Percentiles rank a stretch among this genome's conserved stretches.
These are phyloP conservation scores for Rhea pennata DNA, from an alignment of 2,113 vertebrate species.

Conservation along the genomic window DNA sequence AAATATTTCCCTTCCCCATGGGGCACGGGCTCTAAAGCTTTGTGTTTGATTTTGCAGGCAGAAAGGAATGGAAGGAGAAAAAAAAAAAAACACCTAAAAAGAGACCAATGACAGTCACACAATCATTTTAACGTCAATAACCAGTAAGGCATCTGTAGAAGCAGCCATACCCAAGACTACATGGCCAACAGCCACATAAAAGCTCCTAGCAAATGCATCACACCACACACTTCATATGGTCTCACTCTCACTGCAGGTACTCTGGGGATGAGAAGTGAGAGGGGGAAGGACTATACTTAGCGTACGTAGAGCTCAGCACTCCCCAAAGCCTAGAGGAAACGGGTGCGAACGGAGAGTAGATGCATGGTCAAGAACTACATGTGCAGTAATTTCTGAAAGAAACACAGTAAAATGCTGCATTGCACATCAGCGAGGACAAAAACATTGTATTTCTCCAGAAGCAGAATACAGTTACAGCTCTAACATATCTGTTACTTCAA, in stretches of 20 bases:
- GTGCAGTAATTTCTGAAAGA: neutral
- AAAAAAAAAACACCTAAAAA: neutral
- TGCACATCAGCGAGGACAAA: neutral
- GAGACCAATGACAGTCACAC: neutral
- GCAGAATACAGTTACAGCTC: neutral
- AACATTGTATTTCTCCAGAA: neutral
- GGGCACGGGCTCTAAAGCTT: neutral
- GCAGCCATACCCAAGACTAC: neutral
- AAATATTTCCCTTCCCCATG: fast-evolving
- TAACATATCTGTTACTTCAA: neutral
- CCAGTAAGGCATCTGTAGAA: neutral
- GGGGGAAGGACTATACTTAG: neutral
- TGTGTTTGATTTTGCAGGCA: neutral
- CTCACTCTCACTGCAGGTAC: neutral
- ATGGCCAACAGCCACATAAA: neutral
- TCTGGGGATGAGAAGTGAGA: neutral
- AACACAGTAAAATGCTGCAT: fast-evolving
- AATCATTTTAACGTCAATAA: neutral
- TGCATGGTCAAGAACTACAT: neutral
- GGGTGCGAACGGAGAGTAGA: neutral
- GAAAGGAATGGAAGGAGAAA: fast-evolving
- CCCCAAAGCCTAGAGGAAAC: neutral
- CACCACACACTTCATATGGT: neutral
- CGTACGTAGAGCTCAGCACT: neutral
- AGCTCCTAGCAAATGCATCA: neutral